phyloP scores from a whole-genome alignment of 2,113 vertebrate species.

The Amphiprion percula region DNA sequence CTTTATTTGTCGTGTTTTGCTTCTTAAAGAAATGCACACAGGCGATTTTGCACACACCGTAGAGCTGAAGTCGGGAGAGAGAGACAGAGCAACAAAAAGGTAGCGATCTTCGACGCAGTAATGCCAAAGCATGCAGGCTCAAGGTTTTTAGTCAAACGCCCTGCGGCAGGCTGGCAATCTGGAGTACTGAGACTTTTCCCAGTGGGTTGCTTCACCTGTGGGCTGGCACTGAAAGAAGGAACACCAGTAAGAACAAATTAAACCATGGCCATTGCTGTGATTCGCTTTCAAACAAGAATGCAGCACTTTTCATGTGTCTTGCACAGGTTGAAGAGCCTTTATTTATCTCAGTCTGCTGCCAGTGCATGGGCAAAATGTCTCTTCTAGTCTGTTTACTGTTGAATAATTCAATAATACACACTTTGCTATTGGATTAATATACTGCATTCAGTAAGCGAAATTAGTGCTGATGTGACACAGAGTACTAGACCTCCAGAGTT shows the following conservation, averaged over 20 bases:
- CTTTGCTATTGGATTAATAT: too few species aligned
- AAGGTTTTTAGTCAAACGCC: slow-evolving; percentile 36
- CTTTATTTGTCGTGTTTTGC: background rate
- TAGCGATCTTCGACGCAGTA: slow-evolving; percentile 2
- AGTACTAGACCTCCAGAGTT: too few species aligned
- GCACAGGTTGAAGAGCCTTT: background rate
- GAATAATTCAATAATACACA: too few species aligned
- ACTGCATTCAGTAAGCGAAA: too few species aligned
- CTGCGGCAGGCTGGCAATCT: slow-evolving; percentile 29
- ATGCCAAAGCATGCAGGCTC: slow-evolving; percentile 27
- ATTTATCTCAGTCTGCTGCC: too few species aligned
- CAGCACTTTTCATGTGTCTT: background rate
- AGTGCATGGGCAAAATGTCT: background rate
- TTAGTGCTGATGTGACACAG: too few species aligned
- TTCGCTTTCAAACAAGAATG: slow-evolving; percentile 1
- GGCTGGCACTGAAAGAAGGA: slow-evolving; percentile 27
- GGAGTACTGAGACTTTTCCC: slow-evolving; percentile 35
- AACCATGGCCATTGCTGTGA: slow-evolving; percentile 7
- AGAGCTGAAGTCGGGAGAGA: background rate
- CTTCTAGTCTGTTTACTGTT: background rate
- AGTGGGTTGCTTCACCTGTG: slow-evolving; percentile 36
- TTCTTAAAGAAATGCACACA: background rate
- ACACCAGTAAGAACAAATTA: slow-evolving; percentile 14
- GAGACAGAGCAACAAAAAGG: background rate
- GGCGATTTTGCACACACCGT: background rate